Evolutionary conservation across 2,888 invertebrate species (phyloP).

Genomic region (Anoplius nigerrimus): DNA sequence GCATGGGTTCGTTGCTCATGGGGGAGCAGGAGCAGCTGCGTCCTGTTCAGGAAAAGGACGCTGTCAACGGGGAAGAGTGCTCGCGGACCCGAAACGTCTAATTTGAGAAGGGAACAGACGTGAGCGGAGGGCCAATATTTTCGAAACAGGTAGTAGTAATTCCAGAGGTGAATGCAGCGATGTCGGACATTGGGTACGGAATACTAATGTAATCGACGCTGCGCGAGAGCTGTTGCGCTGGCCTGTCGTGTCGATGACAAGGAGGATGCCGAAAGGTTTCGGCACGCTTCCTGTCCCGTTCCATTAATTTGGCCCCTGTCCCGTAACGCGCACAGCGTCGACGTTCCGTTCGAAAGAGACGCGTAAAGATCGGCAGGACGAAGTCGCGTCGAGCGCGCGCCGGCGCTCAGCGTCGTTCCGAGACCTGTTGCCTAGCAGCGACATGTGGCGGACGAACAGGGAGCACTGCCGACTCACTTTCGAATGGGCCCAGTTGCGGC

Average conservation of each 20-base stretch:
- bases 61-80: too few species aligned
- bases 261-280: too few species aligned
- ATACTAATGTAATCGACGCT: conserved; percentile 57
- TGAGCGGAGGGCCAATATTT: conserved; percentile 62
- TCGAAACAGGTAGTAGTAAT: conserved; percentile 64
- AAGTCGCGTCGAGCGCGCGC: conserved; percentile 58
- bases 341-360: conserved; percentile 26
- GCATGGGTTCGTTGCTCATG: too few species aligned
- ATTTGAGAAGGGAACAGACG: conserved; percentile 7
- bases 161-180: conserved; percentile 59
- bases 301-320: not conserved
- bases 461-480: conserved; percentile 18
- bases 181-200: conserved; percentile 63
- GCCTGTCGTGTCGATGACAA: not conserved
- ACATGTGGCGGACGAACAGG: conserved; percentile 31
- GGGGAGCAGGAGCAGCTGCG: too few species aligned
- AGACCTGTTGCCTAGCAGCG: conserved; percentile 72
- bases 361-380: conserved; percentile 28
- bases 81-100: not conserved
- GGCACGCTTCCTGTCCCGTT: too few species aligned
- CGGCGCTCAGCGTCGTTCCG: conserved; percentile 64
- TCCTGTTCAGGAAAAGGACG: not conserved
- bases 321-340: conserved; percentile 4
- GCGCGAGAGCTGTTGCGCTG: too few species aligned
- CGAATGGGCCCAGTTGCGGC: conserved; percentile 13